Evolutionary conservation across 2,888 invertebrate genomes (phyloP), one percentile per base, ranked within the genome.

Genomic region (Netelia virgata): DNA sequence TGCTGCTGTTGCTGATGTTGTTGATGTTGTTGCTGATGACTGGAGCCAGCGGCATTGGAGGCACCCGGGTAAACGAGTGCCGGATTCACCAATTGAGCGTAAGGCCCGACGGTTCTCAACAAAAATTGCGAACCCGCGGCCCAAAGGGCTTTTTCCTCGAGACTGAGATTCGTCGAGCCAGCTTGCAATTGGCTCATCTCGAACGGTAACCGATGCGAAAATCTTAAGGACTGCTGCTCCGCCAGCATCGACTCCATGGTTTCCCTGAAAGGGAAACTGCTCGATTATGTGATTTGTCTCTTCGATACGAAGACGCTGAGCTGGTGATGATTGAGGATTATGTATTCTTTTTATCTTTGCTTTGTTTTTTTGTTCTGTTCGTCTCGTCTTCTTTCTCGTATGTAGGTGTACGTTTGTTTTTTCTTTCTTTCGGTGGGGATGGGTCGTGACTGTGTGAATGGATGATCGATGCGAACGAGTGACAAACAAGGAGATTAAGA

Each of bases 241-340:
- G 97, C 97, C 90, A 97, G 93, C 96, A 98, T 97, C 75, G 96
- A 96, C 94, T 98, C 98, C 97, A 98, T 97, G 81, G 97, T 97
- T 94, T 98, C 98, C 94, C 98, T 97, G 96, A 91, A 93, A 93
- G 93, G 93, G 89, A 92, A 93, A 90, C 93, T 92, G 88, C 89
- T 91, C 91, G 88, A 92, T 92, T 92, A 92, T 91, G 91, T 86
- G 87, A 86, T 83, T 83, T 81, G 88, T 83, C 83, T 85, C 86
- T 87, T 87, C 86, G 16, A 50, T 14, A 3, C 50, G 28, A 36
- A n/a, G 68, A 63, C 59, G 61, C 47, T 18, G 20, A n/a, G 16
- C 23, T 28, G 47, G 28, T 23, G 28, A 23, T 11, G 36, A 36
- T 55, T 11, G 50, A 16, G 3, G n/a, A 8, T 23, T 28, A 16